Base-by-base conservation (phyloP, 2,113 vertebrate species). In the Vanacampus margaritifer region DNA sequence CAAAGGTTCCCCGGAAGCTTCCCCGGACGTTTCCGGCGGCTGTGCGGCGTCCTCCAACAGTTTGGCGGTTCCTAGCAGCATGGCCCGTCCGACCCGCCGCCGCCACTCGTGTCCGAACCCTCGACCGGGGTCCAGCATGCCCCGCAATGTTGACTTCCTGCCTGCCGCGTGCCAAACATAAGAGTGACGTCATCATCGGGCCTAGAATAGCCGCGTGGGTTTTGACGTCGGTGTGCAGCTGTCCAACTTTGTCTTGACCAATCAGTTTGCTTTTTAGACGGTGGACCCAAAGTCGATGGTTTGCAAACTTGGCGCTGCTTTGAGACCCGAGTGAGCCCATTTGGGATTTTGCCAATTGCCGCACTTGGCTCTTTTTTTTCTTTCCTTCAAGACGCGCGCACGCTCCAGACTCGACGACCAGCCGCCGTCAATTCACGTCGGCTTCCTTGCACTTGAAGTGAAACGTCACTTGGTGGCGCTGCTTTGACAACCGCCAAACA, bases 41-140 rank as follows among this genome's bases (percentile, higher is more conserved):
- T 75, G 86, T 0, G 86, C 90, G 76, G 88, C 70, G 0, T 53
- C 69, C 8, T 78, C 91, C 72, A 92, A 88, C 9, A 93, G 93
- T 60, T 93, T 94, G 82, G 94, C 92, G 4, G 94, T 94, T 85
- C 94, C 93, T 65, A 88, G 92, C 72, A 92, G 91, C 56, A 93
- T 91, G 43, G 93, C 90, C 6, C 91, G 91, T 3, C 64, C 81
- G 67, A 86, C 81, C 9, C 63, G 70, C 2, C 73, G 60, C 3
- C 74, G 75, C 19, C 81, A 63, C 41, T 67, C 21, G 51, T 88
- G 82, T 0, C 81, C 71, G 0, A 2, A 51, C 9, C 48, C n/a
- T 10, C 80, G 64, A 79, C 79, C 81, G 66, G 76, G 84, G 78
- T 83, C 51, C 1, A 86, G 81, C 83, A 84, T 50, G 46, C 60